Base-by-base conservation (phyloP, 2,797 vertebrate genomes). In the Distichodus sexfasciatus region DNA sequence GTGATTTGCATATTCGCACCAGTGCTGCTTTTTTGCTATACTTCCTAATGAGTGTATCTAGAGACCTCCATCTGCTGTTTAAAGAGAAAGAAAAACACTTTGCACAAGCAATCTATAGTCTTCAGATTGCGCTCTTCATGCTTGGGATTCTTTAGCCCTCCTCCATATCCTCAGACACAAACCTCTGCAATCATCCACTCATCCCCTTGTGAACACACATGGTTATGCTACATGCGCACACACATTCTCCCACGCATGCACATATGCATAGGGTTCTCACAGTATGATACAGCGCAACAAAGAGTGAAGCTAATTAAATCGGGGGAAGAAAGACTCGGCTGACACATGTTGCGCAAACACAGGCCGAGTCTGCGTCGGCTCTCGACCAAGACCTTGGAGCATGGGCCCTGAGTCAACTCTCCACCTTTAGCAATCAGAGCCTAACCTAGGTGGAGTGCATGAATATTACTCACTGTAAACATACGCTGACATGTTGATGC, bases 281-380 rank as follows among this genome's bases (percentile, higher is more conserved):
- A 55, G 10, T 65, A 63, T 50, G 28, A 29, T 54, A 47, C 53
- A 48, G 24, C 65, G 46, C 41, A 48, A 50, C 50, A 54, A 72
- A 82, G 63, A 79, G 79, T 73, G 8, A 23, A 72, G 70, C 69
- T 83, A 84, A 87, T 87, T 83, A 84, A 81, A 75, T 59, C 79
- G 36, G 65, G 71, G 75, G 80, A 83, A 80, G 75, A 55, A 76
- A 80, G 83, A 72, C 71, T 29, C 5, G 64, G 69, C 44, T 76
- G 75, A 71, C 73, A 60, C 79, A 79, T 71, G 71, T 57, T 85
- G 79, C 67, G 70, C 74, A 86, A 85, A 85, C 76, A 86, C 59
- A 77, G 76, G 73, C 72, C 72, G 66, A 62, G 69, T 76, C 47
- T 33, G 83, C 72, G 76, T 78, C 81, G 74, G 71, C 66, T 68